phyloP scores from a whole-genome alignment of 2,888 invertebrate species.

The Megamerina dolium region DNA sequence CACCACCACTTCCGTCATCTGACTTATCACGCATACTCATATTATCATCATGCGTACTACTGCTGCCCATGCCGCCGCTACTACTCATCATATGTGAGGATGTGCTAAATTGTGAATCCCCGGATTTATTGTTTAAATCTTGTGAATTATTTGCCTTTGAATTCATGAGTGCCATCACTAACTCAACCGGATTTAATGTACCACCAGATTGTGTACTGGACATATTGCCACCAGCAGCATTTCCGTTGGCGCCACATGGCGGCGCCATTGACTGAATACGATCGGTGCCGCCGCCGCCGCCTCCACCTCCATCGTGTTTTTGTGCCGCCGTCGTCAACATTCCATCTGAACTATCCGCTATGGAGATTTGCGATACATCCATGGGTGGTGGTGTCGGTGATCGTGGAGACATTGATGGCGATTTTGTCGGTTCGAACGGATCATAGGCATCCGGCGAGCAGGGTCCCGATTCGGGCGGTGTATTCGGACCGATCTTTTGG shows the following conservation, averaged over 20 bases:
- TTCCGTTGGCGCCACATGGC: too few species aligned
- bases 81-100: constrained; percentile 19
- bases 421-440: constrained; percentile 87
- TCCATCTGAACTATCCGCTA: constrained; percentile 8
- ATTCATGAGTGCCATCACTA: constrained; percentile 56
- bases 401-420: constrained; percentile 50
- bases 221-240: background rate
- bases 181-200: constrained; percentile 56
- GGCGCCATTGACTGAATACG: background rate
- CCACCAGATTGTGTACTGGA: too few species aligned
- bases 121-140: constrained; percentile 35
- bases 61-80: constrained; percentile 20
- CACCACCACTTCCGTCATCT: constrained; percentile 30
- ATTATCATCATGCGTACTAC: constrained; percentile 24
- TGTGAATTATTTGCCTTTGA: constrained; percentile 32
- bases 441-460: constrained; percentile 80
- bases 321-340: constrained; percentile 13
- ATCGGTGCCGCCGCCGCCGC: constrained; percentile 12
- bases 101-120: constrained; percentile 33
- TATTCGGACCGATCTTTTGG: constrained; percentile 63
- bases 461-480: constrained; percentile 63
- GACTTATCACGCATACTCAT: constrained; percentile 29
- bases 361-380: constrained; percentile 25
- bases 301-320: constrained; percentile 19
- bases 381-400: constrained; percentile 40